Percentiles rank a stretch among this genome's conserved stretches.
Conservation (phyloP, 2,113 vertebrate species). For the Naja naja region DNA sequence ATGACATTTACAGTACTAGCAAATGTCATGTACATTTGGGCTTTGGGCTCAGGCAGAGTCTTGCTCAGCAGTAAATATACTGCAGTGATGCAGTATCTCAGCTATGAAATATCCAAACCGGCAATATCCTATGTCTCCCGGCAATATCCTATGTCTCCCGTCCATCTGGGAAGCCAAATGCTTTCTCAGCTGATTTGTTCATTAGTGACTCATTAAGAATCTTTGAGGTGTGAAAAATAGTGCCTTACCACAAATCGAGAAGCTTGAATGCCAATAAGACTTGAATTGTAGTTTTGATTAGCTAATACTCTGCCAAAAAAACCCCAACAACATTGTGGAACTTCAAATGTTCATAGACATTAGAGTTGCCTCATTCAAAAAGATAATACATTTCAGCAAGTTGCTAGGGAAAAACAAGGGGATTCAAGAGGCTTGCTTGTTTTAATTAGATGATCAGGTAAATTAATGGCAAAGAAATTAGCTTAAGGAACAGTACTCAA, state of each 20-base stretch:
- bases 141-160: neutral
- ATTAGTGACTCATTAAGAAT: neutral
- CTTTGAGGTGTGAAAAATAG: neutral
- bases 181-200: neutral
- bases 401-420: neutral
- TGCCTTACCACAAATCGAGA: neutral
- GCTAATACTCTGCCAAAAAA: neutral
- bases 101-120: neutral
- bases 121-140: neutral
- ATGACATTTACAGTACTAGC: constrained; percentile 38
- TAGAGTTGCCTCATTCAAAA: neutral
- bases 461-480: neutral
- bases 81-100: neutral
- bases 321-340: neutral
- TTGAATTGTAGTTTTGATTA: neutral
- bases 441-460: neutral
- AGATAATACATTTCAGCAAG: neutral
- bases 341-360: neutral
- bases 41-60: neutral
- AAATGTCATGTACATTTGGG: constrained; percentile 42
- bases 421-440: neutral
- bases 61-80: constrained; percentile 11
- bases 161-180: neutral
- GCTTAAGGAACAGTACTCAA: neutral
- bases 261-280: neutral